Evolutionary conservation across 2,888 invertebrate species (phyloP).

Genomic region (Bugula neritina): DNA sequence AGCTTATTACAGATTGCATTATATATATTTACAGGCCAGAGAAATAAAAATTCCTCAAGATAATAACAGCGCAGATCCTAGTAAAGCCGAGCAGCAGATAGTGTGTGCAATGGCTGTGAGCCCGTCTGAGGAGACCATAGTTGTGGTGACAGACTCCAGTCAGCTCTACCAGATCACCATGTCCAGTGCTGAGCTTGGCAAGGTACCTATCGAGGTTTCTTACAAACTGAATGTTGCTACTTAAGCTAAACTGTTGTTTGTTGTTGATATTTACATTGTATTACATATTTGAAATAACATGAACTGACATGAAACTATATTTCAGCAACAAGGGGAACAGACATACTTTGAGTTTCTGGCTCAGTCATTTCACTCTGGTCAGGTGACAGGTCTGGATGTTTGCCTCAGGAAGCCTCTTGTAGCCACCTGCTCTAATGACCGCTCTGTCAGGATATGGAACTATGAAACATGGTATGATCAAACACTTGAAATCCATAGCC

Average conservation of each 20-base stretch:
- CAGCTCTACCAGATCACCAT: conserved; percentile 55
- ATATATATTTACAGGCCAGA: conserved; percentile 34
- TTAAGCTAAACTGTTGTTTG: too few relatives aligned
- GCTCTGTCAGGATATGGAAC: conserved; percentile 84
- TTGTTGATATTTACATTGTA: too few relatives aligned
- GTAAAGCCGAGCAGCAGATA: conserved; percentile 44
- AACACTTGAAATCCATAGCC: neutral
- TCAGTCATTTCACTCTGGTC: conserved; percentile 65
- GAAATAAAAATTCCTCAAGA: conserved; percentile 52
- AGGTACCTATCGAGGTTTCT: conserved; percentile 37
- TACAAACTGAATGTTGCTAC: too few relatives aligned
- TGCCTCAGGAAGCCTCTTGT: conserved; percentile 86
- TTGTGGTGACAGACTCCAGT: conserved; percentile 54
- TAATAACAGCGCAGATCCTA: conserved; percentile 47
- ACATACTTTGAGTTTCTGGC: conserved; percentile 49
- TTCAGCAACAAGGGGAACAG: conserved; percentile 39
- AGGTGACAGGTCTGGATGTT: conserved; percentile 72
- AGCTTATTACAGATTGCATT: too few relatives aligned
- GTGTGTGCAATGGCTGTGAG: conserved; percentile 53
- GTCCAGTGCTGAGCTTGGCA: conserved; percentile 53
- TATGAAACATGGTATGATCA: conserved; percentile 70
- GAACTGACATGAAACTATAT: neutral
- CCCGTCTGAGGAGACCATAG: conserved; percentile 55
- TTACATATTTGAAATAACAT: neutral
- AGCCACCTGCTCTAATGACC: conserved; percentile 74